Percentiles rank a stretch among this genome's conserved stretches.
Conservation (phyloP, 2,888 invertebrate species). For the Anagyrus pseudococci region DNA sequence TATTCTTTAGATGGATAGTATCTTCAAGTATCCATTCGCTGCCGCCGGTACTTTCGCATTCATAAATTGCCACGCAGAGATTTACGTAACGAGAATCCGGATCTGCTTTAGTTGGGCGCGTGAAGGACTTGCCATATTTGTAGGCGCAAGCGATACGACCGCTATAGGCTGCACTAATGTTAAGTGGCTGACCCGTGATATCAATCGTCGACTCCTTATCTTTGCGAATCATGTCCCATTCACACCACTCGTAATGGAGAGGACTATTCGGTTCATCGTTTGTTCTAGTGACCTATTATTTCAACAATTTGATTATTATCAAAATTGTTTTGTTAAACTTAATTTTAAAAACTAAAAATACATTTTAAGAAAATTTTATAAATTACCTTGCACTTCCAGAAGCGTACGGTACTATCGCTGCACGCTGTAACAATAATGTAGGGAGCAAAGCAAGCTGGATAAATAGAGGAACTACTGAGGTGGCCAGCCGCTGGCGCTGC, state of each 20-base stretch:
- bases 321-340: neutral
- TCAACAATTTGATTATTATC: neutral
- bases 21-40: constrained; percentile 95
- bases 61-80: constrained; percentile 94
- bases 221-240: constrained; percentile 89
- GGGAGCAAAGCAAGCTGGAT: constrained; percentile 98
- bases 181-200: constrained; percentile 85
- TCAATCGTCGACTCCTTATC: constrained; percentile 72
- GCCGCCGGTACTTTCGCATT: constrained; percentile 98
- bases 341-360: neutral
- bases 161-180: constrained; percentile 96
- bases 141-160: constrained; percentile 98
- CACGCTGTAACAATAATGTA: constrained; percentile 96
- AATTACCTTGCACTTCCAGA: constrained; percentile 81
- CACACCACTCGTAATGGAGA: constrained; percentile 77
- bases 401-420: constrained; percentile 88
- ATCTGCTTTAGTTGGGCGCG: constrained; percentile 77
- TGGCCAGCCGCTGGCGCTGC: constrained; percentile 97
- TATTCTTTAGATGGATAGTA: constrained; percentile 91
- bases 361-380: neutral
- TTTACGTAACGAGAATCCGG: constrained; percentile 86
- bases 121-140: constrained; percentile 90
- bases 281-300: constrained; percentile 14
- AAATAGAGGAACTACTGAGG: constrained; percentile 95
- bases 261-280: constrained; percentile 38